phyloP scores from a whole-genome alignment of 2,797 vertebrate genomes.

The Notolabrus celidotus region DNA sequence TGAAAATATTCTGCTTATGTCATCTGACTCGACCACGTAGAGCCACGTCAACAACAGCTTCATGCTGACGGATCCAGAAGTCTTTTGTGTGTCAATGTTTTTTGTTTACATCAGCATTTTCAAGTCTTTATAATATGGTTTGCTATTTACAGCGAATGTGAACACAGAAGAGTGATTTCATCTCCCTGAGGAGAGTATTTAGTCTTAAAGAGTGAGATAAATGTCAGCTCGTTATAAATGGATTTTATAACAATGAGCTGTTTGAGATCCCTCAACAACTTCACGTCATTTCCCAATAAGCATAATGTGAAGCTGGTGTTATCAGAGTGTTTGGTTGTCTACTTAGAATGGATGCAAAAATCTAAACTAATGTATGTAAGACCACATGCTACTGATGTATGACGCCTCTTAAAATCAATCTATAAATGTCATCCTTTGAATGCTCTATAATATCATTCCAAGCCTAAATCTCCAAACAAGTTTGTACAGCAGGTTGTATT shows the following conservation, averaged over 20 bases:
- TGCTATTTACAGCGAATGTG: neutral
- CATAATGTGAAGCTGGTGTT: no score
- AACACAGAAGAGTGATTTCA: neutral
- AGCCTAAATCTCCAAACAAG: no score
- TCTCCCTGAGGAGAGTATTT: neutral
- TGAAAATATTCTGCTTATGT: constrained; percentile 25
- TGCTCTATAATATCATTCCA: no score
- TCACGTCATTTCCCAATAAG: no score
- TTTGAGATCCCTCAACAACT: neutral
- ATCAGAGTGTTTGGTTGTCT: no score
- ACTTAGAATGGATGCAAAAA: neutral
- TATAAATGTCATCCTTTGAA: no score
- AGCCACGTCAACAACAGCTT: neutral
- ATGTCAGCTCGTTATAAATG: neutral
- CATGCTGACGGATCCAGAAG: neutral
- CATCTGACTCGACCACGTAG: neutral
- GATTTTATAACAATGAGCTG: neutral
- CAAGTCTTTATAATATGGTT: neutral
- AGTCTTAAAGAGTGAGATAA: neutral
- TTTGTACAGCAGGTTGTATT: no score
- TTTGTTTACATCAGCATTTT: neutral
- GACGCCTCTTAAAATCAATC: no score
- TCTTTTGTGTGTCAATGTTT: neutral
- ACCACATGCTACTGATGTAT: neutral
- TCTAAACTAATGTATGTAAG: no score